Conservation (phyloP, 2,888 invertebrate species). For the Cosmia trapezina region DNA sequence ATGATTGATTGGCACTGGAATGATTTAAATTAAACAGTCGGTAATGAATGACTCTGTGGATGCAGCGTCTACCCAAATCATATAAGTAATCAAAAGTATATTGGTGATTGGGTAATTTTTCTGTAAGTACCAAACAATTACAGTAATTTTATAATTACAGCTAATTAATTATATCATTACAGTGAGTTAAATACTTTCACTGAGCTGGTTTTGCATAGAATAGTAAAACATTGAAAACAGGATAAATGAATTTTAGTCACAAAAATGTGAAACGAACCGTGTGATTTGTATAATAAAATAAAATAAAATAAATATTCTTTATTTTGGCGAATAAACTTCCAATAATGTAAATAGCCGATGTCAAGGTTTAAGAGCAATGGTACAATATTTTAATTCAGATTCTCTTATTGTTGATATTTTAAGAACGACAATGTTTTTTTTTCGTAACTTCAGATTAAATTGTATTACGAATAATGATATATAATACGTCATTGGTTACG, state of each 20-base stretch:
- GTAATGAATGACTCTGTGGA: background rate
- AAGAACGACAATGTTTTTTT: background rate
- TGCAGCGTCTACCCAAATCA: background rate
- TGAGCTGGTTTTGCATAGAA: background rate
- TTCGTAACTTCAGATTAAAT: background rate
- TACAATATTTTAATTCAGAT: constrained; percentile 5
- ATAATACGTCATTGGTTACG: too few relatives aligned
- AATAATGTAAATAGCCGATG: constrained; percentile 1
- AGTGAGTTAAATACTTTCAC: background rate
- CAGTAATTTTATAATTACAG: background rate
- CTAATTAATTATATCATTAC: too few relatives aligned
- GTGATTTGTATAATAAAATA: background rate
- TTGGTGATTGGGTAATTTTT: background rate
- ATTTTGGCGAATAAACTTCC: background rate
- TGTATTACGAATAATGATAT: background rate
- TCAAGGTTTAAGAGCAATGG: constrained; percentile 6
- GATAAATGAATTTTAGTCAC: background rate
- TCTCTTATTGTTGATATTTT: background rate
- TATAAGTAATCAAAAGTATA: background rate
- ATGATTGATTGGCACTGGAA: constrained; percentile 1
- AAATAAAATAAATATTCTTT: background rate
- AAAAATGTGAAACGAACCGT: background rate
- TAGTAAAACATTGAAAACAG: background rate
- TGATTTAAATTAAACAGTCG: background rate
- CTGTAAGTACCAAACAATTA: too few relatives aligned